Evolutionary conservation across 2,888 invertebrate genomes (phyloP).

Genomic region (Nomada ferruginata): DNA sequence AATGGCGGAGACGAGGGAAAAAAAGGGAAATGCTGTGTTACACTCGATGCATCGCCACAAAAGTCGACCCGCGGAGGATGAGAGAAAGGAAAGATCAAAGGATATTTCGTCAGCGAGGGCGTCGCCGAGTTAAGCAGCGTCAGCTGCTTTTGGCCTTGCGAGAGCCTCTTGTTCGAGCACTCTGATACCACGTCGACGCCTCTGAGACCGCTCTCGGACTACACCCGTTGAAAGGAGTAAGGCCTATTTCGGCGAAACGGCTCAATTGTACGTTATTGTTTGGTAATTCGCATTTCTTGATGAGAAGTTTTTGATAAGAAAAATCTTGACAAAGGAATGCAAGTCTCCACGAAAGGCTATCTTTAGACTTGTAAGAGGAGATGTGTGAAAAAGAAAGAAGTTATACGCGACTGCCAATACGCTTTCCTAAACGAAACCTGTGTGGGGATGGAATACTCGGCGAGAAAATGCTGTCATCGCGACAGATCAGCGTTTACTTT

Average conservation of each 20-base stretch:
- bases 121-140: constrained; percentile 78
- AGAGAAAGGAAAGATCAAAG: constrained; percentile 78
- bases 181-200: constrained; percentile 60
- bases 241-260: constrained; percentile 38
- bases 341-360: too few relatives aligned
- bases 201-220: constrained; percentile 44
- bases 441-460: too few relatives aligned
- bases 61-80: constrained; percentile 44
- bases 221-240: constrained; percentile 37
- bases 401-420: too few relatives aligned
- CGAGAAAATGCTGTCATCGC: too few relatives aligned
- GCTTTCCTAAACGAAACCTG: too few relatives aligned
- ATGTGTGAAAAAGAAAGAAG: too few relatives aligned
- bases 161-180: constrained; percentile 65
- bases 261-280: not conserved
- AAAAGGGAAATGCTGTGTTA: constrained; percentile 47
- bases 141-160: constrained; percentile 75
- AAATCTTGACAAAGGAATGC: too few relatives aligned
- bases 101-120: constrained; percentile 69
- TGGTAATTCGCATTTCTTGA: too few relatives aligned
- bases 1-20: constrained; percentile 27
- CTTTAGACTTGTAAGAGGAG: too few relatives aligned
- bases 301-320: too few relatives aligned
- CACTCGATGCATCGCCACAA: constrained; percentile 18
- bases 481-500: too few relatives aligned